phyloP scores from a whole-genome alignment of 2,888 invertebrate species.

The Brenthis ino region DNA sequence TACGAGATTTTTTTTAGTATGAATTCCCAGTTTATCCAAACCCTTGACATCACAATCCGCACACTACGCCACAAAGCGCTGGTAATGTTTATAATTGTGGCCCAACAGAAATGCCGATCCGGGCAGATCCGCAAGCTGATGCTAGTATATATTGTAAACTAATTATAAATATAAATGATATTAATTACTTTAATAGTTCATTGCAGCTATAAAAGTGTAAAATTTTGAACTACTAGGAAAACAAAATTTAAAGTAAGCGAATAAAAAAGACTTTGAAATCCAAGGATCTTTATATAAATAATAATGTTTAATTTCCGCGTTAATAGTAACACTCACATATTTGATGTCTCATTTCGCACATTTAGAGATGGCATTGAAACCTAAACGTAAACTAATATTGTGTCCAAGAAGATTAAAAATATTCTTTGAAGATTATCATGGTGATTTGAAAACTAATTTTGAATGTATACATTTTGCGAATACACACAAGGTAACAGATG shows the following conservation, averaged over 20 bases:
- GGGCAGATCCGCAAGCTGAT: no score
- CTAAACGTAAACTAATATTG: constrained; percentile 22
- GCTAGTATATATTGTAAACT: no score
- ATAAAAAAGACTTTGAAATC: constrained; percentile 20
- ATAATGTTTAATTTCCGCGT: constrained; percentile 31
- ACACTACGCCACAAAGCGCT: no score
- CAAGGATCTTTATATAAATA: constrained; percentile 31
- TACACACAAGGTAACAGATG: constrained; percentile 10
- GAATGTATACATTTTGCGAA: constrained; percentile 11
- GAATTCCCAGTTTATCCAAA: no score
- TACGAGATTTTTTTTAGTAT: no score
- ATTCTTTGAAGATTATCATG: constrained; percentile 16
- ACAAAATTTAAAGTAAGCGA: background rate
- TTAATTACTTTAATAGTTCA: background rate
- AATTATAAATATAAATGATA: no score
- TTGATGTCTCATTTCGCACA: constrained; percentile 23
- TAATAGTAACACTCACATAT: constrained; percentile 16
- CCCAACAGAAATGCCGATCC: no score
- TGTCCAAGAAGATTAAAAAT: constrained; percentile 21
- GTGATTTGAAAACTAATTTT: constrained; percentile 9
- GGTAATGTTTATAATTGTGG: no score
- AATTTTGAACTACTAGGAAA: constrained; percentile 1
- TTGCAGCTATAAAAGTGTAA: background rate
- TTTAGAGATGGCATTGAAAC: constrained; percentile 28
- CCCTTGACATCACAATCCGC: no score